Conservation (phyloP, 2,797 vertebrate species). For the Muscicapa striata region DNA sequence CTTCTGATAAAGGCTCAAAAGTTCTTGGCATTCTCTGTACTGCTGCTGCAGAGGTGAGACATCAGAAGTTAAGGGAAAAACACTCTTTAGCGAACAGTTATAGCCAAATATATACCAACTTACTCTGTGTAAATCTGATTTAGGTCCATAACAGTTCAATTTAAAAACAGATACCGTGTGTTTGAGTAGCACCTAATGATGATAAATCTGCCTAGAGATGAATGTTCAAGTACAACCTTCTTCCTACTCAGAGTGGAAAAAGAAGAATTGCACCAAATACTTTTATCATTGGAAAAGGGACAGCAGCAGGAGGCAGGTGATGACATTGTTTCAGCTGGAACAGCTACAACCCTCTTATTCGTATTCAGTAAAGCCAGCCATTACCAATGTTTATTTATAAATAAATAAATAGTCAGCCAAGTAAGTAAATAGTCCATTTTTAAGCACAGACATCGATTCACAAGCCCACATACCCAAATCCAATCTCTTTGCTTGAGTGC, state of each 20-base stretch:
- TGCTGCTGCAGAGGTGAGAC: conserved; percentile 90
- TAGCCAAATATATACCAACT: background rate
- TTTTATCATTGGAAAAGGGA: conserved; percentile 40
- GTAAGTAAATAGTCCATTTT: conserved; percentile 45
- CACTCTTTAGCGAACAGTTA: background rate
- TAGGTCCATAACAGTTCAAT: conserved; percentile 1
- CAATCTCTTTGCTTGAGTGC: conserved; percentile 9
- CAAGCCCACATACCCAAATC: conserved; percentile 43
- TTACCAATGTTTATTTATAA: conserved; percentile 59
- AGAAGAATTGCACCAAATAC: conserved; percentile 44
- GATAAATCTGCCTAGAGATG: conserved; percentile 9
- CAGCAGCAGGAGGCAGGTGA: conserved; percentile 19
- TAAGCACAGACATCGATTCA: conserved; percentile 49
- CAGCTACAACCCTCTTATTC: conserved; percentile 42
- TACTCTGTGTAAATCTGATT: conserved; percentile 19
- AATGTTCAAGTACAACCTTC: conserved; percentile 24
- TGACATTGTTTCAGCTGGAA: conserved; percentile 45
- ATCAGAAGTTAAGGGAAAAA: conserved; percentile 77
- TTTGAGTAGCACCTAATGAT: conserved; percentile 27
- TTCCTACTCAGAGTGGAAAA: background rate
- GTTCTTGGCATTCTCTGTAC: conserved; percentile 95
- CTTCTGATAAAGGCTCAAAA: conserved; percentile 93
- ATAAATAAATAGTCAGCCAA: conserved; percentile 63
- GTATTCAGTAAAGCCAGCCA: conserved; percentile 52
- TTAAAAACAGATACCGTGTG: background rate